Evolutionary conservation across 1,140 invertebrate genomes (phyloP).

Genomic region (Venustaconcha ellipsiformis): DNA sequence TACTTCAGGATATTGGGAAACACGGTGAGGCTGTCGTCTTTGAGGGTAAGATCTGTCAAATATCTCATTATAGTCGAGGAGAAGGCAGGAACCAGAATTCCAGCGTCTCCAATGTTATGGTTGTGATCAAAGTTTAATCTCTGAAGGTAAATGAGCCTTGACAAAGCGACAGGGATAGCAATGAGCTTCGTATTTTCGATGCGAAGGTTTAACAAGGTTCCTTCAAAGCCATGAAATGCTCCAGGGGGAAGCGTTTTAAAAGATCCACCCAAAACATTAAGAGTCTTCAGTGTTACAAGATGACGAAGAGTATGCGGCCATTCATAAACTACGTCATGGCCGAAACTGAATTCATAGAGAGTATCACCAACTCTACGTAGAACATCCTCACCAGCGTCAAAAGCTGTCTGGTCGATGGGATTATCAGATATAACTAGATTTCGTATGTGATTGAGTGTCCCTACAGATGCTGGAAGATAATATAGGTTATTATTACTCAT

Average conservation of each 20-base stretch:
- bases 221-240: slow-evolving; percentile 25
- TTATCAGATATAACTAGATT: slow-evolving; percentile 15
- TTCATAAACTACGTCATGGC: slow-evolving; percentile 1
- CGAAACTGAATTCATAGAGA: slow-evolving; percentile 23
- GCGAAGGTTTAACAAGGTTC: slow-evolving; percentile 9
- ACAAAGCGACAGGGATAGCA: slow-evolving; percentile 14
- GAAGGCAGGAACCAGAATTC: slow-evolving; percentile 18
- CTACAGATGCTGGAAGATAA: neutral
- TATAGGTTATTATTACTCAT: slow-evolving; percentile 3
- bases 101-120: neutral
- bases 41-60: slow-evolving; percentile 19
- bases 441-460: neutral
- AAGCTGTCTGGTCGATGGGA: slow-evolving; percentile 7
- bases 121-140: slow-evolving; percentile 14
- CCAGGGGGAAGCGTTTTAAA: slow-evolving; percentile 23
- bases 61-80: neutral
- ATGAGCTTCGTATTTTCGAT: slow-evolving; percentile 23
- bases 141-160: slow-evolving; percentile 4
- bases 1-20: slow-evolving; percentile 20
- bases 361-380: slow-evolving; percentile 20
- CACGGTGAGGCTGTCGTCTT: slow-evolving; percentile 19
- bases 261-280: slow-evolving; percentile 24
- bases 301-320: slow-evolving; percentile 19
- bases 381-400: slow-evolving; percentile 9
- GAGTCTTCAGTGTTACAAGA: slow-evolving; percentile 1